phyloP scores from a whole-genome alignment of 2,888 invertebrate genomes.

The Tetragnatha montana region DNA sequence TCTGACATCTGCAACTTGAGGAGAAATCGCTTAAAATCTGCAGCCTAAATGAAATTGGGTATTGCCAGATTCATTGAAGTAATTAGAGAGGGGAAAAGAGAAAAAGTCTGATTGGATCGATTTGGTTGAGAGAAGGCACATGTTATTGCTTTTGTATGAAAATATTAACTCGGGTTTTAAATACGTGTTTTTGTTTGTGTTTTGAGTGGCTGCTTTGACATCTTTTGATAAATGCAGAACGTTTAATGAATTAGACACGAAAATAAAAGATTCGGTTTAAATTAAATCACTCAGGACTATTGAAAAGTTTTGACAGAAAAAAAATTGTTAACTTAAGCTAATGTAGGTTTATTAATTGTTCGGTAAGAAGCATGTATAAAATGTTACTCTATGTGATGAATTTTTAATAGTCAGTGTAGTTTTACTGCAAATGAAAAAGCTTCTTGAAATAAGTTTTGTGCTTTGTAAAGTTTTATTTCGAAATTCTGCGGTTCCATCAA shows the following conservation, averaged over 20 bases:
- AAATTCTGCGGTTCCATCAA: no score
- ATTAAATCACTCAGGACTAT: neutral
- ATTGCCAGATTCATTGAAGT: neutral
- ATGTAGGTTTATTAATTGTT: no score
- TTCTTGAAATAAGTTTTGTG: no score
- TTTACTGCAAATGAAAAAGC: no score
- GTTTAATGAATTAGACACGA: neutral
- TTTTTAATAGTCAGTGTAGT: no score
- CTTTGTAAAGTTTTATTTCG: no score
- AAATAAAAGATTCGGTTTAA: neutral
- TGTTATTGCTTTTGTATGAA: neutral
- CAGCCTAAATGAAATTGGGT: neutral
- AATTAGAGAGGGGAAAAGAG: neutral
- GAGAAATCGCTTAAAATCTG: neutral
- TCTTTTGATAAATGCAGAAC: neutral
- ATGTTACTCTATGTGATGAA: no score
- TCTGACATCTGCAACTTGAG: neutral
- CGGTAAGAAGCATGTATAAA: no score
- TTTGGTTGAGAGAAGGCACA: neutral
- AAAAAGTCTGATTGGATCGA: neutral
- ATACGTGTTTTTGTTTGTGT: neutral
- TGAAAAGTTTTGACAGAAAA: neutral
- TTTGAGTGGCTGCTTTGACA: neutral
- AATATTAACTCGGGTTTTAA: neutral
- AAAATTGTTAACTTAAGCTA: neutral